Conservation (phyloP, 2,888 invertebrate genomes). For the Cerceris rybyensis region DNA sequence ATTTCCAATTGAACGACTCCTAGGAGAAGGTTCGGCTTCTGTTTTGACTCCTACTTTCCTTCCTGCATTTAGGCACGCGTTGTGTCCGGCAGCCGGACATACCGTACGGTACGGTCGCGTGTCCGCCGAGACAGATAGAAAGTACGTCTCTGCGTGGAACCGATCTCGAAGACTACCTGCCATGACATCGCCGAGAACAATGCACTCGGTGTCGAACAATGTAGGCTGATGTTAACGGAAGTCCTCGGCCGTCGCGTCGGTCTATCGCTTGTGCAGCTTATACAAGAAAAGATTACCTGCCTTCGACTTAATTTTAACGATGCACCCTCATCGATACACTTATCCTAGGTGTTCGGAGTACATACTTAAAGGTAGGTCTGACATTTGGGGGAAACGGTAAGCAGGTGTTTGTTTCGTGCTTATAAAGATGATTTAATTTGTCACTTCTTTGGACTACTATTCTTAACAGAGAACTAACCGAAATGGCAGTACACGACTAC, state of each 20-base stretch:
- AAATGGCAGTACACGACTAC: too few species aligned
- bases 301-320: too few species aligned
- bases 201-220: slow-evolving; percentile 54
- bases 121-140: slow-evolving; percentile 74
- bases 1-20: slow-evolving; percentile 63
- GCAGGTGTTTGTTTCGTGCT: too few species aligned
- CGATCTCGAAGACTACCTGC: slow-evolving; percentile 49
- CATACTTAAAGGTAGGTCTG: too few species aligned
- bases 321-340: too few species aligned
- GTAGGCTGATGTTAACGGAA: slow-evolving; percentile 40
- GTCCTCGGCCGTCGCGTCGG: slow-evolving; percentile 25
- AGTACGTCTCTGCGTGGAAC: slow-evolving; percentile 63
- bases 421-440: too few species aligned
- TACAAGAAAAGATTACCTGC: too few species aligned
- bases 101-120: slow-evolving; percentile 68
- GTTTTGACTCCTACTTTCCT: slow-evolving; percentile 67
- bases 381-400: too few species aligned
- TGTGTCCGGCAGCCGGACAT: slow-evolving; percentile 60
- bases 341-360: too few species aligned
- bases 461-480: too few species aligned
- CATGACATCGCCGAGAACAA: slow-evolving; percentile 57
- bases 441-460: too few species aligned
- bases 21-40: slow-evolving; percentile 28
- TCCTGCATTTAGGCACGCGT: slow-evolving; percentile 75
- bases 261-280: slow-evolving; percentile 18